These are phyloP conservation scores for Heliconius ismenius DNA, from an alignment of 2,888 invertebrate species.

Conservation along the genomic window DNA sequence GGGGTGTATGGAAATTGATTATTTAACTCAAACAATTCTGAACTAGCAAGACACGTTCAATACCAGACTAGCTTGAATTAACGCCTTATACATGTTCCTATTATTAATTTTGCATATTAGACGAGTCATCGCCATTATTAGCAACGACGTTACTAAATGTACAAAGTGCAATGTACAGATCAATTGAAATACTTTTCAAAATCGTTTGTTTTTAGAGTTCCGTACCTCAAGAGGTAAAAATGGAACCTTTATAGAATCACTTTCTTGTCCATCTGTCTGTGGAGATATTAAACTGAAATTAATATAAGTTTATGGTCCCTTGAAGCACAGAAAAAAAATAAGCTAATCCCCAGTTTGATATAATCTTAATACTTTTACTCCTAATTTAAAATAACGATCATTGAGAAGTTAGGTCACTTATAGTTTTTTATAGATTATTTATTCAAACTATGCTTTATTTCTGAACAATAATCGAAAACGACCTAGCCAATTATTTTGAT, in stretches of 20 bases:
- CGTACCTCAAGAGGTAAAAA: no score
- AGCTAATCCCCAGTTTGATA: background rate
- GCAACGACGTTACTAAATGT: background rate
- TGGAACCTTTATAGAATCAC: no score
- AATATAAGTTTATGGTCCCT: no score
- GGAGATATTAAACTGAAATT: no score
- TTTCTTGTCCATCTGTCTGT: no score
- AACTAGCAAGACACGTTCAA: background rate
- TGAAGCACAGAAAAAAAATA: no score
- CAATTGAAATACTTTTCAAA: conserved; percentile 3
- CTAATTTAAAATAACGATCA: background rate
- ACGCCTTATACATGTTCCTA: background rate
- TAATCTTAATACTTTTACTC: no score
- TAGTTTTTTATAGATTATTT: background rate
- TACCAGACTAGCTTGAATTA: background rate
- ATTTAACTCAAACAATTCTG: background rate
- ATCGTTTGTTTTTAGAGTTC: background rate
- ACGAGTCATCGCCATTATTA: conserved; percentile 7
- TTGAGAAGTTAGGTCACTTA: background rate
- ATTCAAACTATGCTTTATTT: background rate
- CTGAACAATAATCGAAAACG: background rate
- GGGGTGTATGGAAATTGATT: background rate
- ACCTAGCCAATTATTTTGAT: background rate
- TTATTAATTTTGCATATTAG: background rate
- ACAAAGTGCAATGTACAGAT: background rate